Percentiles rank a stretch among this genome's conserved stretches.
Conservation (phyloP, 2,888 invertebrate genomes). For the Drosophila falleni region DNA sequence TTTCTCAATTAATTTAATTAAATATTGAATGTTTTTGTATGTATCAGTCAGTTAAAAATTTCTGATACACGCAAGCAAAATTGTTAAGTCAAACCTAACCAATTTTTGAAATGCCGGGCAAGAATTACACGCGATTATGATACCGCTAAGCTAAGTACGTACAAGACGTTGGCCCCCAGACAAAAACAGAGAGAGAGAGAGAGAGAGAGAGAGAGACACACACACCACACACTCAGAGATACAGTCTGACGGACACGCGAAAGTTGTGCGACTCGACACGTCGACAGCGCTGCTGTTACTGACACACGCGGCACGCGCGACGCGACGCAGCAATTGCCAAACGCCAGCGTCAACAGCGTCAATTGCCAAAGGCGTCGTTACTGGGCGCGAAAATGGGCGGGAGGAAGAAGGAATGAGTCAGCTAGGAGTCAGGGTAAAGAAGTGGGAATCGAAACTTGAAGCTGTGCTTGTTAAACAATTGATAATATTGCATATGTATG, state of each 20-base stretch:
- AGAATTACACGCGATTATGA: conserved; percentile 24
- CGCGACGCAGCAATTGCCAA: conserved; percentile 35
- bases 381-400: conserved; percentile 11
- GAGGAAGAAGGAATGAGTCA: too few species aligned
- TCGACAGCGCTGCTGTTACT: conserved; percentile 74
- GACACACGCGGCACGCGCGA: conserved; percentile 53
- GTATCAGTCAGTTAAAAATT: background rate
- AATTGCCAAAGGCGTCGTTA: conserved; percentile 33
- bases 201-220: background rate
- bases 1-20: conserved; percentile 1
- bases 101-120: conserved; percentile 33
- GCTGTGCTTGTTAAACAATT: conserved; percentile 38
- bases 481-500: conserved; percentile 22
- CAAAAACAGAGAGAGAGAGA: conserved; percentile 7
- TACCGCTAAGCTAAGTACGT: conserved; percentile 11
- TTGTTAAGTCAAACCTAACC: conserved; percentile 16
- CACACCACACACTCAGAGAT: background rate
- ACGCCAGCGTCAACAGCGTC: conserved; percentile 33
- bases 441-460: conserved; percentile 10
- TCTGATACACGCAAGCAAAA: background rate
- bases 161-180: conserved; percentile 14
- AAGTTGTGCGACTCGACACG: conserved; percentile 73
- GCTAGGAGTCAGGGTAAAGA: background rate
- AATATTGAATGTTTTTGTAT: background rate
- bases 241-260: conserved; percentile 51